These are phyloP conservation scores for Xestia ashworthii DNA, from an alignment of 2,888 invertebrate genomes.

Conservation along the genomic window DNA sequence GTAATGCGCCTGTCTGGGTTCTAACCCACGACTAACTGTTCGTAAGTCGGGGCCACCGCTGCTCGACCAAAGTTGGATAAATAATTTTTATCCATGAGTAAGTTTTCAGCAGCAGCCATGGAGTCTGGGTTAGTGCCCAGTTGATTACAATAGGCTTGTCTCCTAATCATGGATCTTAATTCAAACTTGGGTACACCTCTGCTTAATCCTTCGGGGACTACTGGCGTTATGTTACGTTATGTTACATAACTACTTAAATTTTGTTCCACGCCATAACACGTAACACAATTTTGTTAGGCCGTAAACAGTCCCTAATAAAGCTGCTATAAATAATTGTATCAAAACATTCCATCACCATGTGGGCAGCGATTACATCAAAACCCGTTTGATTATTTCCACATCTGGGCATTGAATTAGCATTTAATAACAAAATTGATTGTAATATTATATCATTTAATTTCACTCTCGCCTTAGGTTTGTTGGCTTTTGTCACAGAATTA, in stretches of 20 bases:
- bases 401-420: constrained; percentile 35
- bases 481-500: constrained; percentile 27
- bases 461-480: constrained; percentile 35
- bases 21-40: no score
- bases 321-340: constrained; percentile 15
- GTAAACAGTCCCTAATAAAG: not conserved
- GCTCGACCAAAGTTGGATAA: no score
- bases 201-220: no score
- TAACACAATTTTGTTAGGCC: constrained; percentile 14
- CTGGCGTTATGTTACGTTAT: no score
- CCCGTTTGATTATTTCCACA: constrained; percentile 42
- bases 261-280: not conserved
- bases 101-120: no score
- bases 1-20: no score
- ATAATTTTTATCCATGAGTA: no score
- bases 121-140: no score
- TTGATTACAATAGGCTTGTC: no score
- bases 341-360: constrained; percentile 25
- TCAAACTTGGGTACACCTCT: no score
- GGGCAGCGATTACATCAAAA: constrained; percentile 42
- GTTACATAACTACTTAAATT: not conserved
- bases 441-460: constrained; percentile 53
- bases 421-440: constrained; percentile 37
- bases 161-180: no score
- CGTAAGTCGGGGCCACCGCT: no score